These are phyloP conservation scores for Xestobium rufovillosum DNA, from an alignment of 2,888 invertebrate species.

Conservation along the genomic window DNA sequence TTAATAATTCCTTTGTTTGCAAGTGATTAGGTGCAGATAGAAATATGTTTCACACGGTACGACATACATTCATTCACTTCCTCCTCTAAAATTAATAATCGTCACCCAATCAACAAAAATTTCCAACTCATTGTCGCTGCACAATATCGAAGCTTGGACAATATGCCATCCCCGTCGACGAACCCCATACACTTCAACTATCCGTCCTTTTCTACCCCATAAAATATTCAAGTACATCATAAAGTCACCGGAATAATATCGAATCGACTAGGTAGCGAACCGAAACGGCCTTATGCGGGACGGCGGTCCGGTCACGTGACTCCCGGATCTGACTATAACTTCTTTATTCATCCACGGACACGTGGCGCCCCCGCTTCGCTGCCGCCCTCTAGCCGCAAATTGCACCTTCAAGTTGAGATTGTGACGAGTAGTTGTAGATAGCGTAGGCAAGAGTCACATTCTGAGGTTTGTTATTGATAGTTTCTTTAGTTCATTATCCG, in stretches of 20 bases:
- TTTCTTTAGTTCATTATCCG: slow-evolving; percentile 45
- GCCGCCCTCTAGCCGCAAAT: slow-evolving; percentile 44
- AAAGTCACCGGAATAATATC: neutral
- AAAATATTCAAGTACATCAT: neutral
- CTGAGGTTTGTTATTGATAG: slow-evolving; percentile 43
- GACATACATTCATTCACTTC: too few relatives aligned
- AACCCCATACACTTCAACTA: neutral
- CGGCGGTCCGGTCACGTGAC: slow-evolving; percentile 38
- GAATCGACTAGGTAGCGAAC: slow-evolving; percentile 36
- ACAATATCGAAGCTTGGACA: slow-evolving; percentile 24
- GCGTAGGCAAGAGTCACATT: slow-evolving; percentile 26
- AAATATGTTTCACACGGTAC: too few relatives aligned
- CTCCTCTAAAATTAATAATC: too few relatives aligned
- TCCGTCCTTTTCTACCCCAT: neutral
- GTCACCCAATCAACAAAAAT: slow-evolving; percentile 28
- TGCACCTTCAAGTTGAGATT: slow-evolving; percentile 35
- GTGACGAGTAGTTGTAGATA: slow-evolving; percentile 21
- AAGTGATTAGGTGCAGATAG: too few relatives aligned
- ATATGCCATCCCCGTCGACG: slow-evolving; percentile 23
- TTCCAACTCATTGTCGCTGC: slow-evolving; percentile 29
- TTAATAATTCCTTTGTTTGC: too few relatives aligned
- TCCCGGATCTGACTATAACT: slow-evolving; percentile 35
- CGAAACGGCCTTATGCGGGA: slow-evolving; percentile 35
- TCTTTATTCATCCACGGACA: slow-evolving; percentile 40
- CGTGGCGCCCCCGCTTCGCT: slow-evolving; percentile 31